Percentiles rank a stretch among this genome's conserved stretches.
These are phyloP conservation scores for Aselliscus stoliczkanus DNA, from an alignment of 2,797 vertebrate species.

Conservation along the genomic window DNA sequence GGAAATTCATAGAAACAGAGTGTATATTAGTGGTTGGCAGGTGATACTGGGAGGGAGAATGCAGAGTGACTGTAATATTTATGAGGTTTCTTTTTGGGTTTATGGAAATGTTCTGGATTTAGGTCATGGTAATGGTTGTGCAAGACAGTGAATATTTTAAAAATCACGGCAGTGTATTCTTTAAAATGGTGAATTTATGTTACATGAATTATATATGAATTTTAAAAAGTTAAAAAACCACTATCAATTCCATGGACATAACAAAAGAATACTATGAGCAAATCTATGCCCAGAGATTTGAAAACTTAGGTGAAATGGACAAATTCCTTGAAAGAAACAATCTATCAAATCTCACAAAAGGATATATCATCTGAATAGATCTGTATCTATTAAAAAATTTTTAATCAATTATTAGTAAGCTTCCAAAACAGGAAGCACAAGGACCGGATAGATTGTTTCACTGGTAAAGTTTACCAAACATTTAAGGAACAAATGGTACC, in stretches of 20 bases:
- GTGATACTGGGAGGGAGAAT: not conserved
- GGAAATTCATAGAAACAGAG: not conserved
- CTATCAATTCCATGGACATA: not conserved
- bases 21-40: not conserved
- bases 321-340: not conserved
- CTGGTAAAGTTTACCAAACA: not conserved
- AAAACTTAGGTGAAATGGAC: not conserved
- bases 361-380: not conserved
- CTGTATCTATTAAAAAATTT: not conserved
- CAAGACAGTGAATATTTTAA: not conserved
- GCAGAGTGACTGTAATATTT: not conserved
- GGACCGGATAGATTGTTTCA: not conserved
- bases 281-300: not conserved
- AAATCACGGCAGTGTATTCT: not conserved
- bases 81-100: not conserved
- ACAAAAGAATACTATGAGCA: not conserved
- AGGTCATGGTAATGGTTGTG: not conserved
- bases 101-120: not conserved
- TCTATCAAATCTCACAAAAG: not conserved
- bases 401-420: not conserved
- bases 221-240: not conserved
- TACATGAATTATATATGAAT: not conserved
- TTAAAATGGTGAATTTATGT: not conserved
- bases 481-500: not conserved
- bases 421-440: not conserved